Base-by-base conservation (phyloP, 92 coral and sea anemone species). In the Nematostella vectensis region DNA sequence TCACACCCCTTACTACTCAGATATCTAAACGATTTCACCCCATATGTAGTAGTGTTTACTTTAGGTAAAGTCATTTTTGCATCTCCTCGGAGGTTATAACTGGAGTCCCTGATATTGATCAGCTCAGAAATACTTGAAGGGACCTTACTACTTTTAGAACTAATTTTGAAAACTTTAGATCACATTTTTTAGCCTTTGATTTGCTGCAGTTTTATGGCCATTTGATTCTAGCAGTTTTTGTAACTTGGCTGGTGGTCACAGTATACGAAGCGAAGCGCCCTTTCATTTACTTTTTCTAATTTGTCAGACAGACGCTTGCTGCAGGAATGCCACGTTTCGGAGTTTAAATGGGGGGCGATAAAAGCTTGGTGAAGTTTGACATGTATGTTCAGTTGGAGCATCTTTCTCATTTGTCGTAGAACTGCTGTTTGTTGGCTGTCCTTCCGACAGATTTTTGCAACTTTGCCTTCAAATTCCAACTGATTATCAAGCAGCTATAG, bases 291-390 rank as follows among this genome's bases (percentile, higher is more conserved):
- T 31, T 43, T 61, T n/a, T 71, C 63, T 23, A 61, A 27, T 45
- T 71, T 61, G 3, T 53, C 77, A 15, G 77, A 30, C 17, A 42
- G 29, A 36, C 57, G n/a, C 45, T 74, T 74, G 29, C 68, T 33
- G 38, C 74, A 74, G 40, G 65, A 65, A 20, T 57, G 64, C 68
- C 73, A 74, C 13, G 71, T 38, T 40, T 74, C 80, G 20, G 73
- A 13, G 65, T 73, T 59, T 30, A 73, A 64, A 29, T 72, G 79
- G 10, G 71, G 79, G 19, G 48, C 42, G 10, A 63, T 72, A 59
- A 72, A 72, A 11, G 62, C 29, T 33, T 31, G 40, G 65, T 72
- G 63, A 19, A 72, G 24, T 19, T 72, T 25, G 31, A 28, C 53
- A 27, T 58, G 25, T 9, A 29, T 28, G 26, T 70, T 49, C 0